Conservation (phyloP, 1,140 invertebrate genomes). For the Campoletis sonorensis region DNA sequence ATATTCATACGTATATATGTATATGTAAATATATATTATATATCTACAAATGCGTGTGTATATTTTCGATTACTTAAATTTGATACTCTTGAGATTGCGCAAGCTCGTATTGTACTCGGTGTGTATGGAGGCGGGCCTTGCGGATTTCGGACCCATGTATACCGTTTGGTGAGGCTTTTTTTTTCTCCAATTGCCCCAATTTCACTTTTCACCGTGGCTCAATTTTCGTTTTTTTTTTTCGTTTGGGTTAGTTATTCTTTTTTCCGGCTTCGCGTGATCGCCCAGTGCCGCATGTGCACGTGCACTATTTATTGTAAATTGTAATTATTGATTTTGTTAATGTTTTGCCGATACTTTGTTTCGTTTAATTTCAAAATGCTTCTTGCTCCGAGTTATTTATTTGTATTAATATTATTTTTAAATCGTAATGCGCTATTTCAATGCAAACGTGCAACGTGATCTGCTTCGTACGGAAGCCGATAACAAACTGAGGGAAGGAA, state of each 20-base stretch:
- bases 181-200: constrained; percentile 10
- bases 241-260: neutral
- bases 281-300: constrained; percentile 2
- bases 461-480: constrained; percentile 64
- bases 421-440: neutral
- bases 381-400: neutral
- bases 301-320: neutral
- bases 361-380: neutral
- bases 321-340: neutral
- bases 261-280: neutral
- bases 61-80: constrained; percentile 67
- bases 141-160: constrained; percentile 72
- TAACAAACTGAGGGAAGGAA: constrained; percentile 63
- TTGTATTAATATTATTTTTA: neutral
- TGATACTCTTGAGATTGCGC: constrained; percentile 68
- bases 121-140: constrained; percentile 60
- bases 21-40: constrained; percentile 19
- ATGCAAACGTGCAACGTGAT: constrained; percentile 55
- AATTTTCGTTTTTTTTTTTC: neutral
- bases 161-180: constrained; percentile 51
- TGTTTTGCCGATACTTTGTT: neutral
- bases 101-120: constrained; percentile 64
- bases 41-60: neutral
- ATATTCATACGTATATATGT: constrained; percentile 5
- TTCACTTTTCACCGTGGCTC: neutral